Evolutionary conservation across 1,140 invertebrate species (phyloP).

Genomic region (Notospermus geniculatus): DNA sequence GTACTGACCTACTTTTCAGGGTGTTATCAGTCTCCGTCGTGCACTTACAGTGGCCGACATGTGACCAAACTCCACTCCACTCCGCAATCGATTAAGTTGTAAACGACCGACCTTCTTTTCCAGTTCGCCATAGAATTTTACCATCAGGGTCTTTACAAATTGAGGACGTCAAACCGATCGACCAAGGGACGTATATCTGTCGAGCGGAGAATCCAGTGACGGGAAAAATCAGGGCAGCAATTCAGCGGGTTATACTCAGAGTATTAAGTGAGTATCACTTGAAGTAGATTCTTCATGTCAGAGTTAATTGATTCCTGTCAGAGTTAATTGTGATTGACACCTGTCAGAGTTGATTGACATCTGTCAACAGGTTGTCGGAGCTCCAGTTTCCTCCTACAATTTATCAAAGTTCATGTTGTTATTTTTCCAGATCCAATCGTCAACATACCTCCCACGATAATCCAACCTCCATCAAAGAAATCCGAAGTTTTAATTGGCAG

Average conservation of each 20-base stretch:
- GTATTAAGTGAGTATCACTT: constrained; percentile 13
- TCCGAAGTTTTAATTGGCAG: constrained; percentile 5
- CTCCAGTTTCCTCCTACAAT: too few relatives aligned
- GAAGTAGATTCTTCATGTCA: too few relatives aligned
- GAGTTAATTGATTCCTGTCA: too few relatives aligned
- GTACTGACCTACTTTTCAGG: too few relatives aligned
- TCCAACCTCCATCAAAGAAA: background rate
- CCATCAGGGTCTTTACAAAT: constrained; percentile 41
- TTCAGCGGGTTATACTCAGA: background rate
- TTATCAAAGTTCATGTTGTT: background rate
- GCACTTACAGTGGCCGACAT: too few relatives aligned
- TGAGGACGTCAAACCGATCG: constrained; percentile 21
- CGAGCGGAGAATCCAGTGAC: constrained; percentile 2
- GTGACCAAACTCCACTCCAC: too few relatives aligned
- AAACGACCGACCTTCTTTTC: too few relatives aligned
- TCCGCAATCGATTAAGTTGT: too few relatives aligned
- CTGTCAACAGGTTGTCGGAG: background rate
- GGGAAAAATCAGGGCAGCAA: background rate
- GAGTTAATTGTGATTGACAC: too few relatives aligned
- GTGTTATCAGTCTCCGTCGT: background rate
- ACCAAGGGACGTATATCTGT: constrained; percentile 23
- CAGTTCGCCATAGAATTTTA: constrained; percentile 51
- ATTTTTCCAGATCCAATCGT: background rate
- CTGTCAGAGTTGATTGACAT: too few relatives aligned
- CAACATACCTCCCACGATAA: background rate